phyloP scores from a whole-genome alignment of 2,888 invertebrate species.

The Idaea aversata region DNA sequence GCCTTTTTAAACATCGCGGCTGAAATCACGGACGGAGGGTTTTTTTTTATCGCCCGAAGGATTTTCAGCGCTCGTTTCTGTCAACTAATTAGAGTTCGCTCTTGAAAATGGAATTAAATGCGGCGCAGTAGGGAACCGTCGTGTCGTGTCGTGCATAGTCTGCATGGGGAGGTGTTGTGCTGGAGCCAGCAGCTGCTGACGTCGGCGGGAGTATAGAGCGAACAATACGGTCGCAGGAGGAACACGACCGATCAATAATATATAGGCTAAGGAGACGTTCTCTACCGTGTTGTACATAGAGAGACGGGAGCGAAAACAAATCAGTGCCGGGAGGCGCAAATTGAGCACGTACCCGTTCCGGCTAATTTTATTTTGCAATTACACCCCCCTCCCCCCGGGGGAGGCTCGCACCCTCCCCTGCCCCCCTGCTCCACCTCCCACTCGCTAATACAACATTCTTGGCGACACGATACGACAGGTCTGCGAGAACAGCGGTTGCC shows the following conservation, averaged over 20 bases:
- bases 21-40: conserved; percentile 53
- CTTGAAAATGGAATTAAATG: conserved; percentile 44
- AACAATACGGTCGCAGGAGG: conserved; percentile 17
- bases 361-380: conserved; percentile 82
- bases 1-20: conserved; percentile 69
- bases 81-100: conserved; percentile 62
- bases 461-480: conserved; percentile 58
- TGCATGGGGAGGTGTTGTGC: conserved; percentile 13
- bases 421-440: conserved; percentile 30
- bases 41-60: conserved; percentile 62
- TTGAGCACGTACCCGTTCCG: conserved; percentile 80
- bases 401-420: conserved; percentile 12
- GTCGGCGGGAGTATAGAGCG: not conserved
- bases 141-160: conserved; percentile 27
- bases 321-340: conserved; percentile 79
- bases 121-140: conserved; percentile 36
- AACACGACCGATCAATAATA: conserved; percentile 75
- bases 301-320: conserved; percentile 74
- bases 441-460: conserved; percentile 75
- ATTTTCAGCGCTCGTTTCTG: conserved; percentile 58
- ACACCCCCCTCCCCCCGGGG: conserved; percentile 64
- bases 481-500: conserved; percentile 47
- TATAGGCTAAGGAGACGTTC: conserved; percentile 69
- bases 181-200: not conserved
- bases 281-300: conserved; percentile 33